Evolutionary conservation across 2,888 invertebrate species (phyloP), one percentile per base, ranked within the genome.

Genomic region (Conchocele bisecta): DNA sequence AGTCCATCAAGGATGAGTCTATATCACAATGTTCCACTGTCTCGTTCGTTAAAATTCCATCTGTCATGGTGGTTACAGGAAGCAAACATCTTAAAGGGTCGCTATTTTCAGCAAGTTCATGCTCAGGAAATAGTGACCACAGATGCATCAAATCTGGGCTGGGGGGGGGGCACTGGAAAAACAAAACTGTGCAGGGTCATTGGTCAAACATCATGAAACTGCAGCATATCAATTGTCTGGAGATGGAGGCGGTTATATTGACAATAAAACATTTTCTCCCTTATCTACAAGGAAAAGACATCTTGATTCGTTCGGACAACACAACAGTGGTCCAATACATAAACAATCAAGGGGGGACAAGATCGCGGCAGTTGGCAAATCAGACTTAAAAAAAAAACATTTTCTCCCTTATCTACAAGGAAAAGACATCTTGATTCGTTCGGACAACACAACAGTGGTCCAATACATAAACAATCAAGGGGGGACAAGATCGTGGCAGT

Each of bases 81-180:
- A 51, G 31, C 37, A 29, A 53, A 58, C 57, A 37, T 50, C 51
- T 33, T 37, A 3, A 66, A 51, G 57, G 65, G 65, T 41, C 22
- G 20, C n/a, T 54, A 17, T 33, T 51, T 54, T 44, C 56, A 13
- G 50, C 39, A 31, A 28, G 26, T 22, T 20, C 31, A 33, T 17
- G 37, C 5, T 15, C 15, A n/a, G 15, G 22, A 35, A 22, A 61
- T 37, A 20, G 22, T 54, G 6, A 44, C 50, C 46, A 66, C 65
- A 48, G 65, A 66, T 65, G 56, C 65, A 15, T 28, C 22, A 66
- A 61, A 68, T 39, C 54, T n/a, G 41, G 48, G 20, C n/a, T 15
- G 13, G 56, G 65, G 63, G 57, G 64, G 46, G 64, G 64, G 7
- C 39, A 46, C 37, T 48, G 56, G 48, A 39, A 20, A 28, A 37